Evolutionary conservation across 1,140 invertebrate species (phyloP), one percentile per base, ranked within the genome.

Genomic region (Drosophila kurseongensis): DNA sequence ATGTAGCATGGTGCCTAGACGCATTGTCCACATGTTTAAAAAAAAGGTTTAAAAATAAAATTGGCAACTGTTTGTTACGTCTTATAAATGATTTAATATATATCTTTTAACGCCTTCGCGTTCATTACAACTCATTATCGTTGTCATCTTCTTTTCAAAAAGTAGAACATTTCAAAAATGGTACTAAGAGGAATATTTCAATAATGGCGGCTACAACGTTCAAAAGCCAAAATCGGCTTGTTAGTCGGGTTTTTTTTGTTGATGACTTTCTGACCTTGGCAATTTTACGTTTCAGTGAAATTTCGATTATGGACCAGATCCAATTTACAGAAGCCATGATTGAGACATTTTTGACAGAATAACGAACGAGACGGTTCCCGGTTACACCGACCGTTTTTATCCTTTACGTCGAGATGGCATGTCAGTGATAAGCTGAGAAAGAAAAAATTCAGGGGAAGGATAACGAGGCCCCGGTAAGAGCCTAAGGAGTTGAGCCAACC

Each of bases 261-360:
- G 29, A 50, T 36, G 56, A 40, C 58, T 44, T 55, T 38, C 35
- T 60, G 44, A 54, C 71, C 58, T 48, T 63, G 73, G 68, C 84
- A 88, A 83, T 83, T 88, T 88, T 80, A 88, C 76, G 68, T 88
- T 88, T 77, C 84, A 83, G 68, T 83, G 84, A 78, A 77, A 88
- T 80, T 88, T 88, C 83, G 73, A 83, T 88, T 88, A 88, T 74
- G 73, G 67, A 72, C 71, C 75, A 48, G 65, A 75, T 82, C 82
- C 82, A 85, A 81, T 81, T 81, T 85, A 75, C 61, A 77, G 78
- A 84, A 83, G 84, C 65, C 72, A 54, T 68, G 72, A 89, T 89
- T 88, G 84, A 88, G 84, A 88, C 84, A 89, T 88, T 74, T 88
- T 32, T 72, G 60, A 80, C 73, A 84, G 65, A 45, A 81, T 76